phyloP scores from a whole-genome alignment of 2,113 vertebrate genomes.

The Gopherus flavomarginatus region DNA sequence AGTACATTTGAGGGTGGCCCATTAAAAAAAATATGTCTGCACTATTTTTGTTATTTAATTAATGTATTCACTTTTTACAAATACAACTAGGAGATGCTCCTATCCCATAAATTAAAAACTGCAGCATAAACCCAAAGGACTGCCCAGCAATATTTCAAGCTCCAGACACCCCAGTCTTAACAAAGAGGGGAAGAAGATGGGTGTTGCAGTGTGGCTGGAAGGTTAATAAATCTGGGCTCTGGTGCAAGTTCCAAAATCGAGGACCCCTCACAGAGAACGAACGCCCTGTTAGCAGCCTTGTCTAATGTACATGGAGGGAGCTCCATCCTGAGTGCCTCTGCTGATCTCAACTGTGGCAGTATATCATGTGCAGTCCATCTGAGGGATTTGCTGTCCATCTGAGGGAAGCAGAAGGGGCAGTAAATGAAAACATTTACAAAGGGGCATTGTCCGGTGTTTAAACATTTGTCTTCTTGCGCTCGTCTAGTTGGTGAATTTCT shows the following conservation, averaged over 20 bases:
- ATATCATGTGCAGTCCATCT: not conserved
- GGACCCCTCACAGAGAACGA: not conserved
- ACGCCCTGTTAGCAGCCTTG: not conserved
- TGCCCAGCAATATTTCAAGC: not conserved
- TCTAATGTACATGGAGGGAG: not conserved
- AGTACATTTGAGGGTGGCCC: not conserved
- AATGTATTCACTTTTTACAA: not conserved
- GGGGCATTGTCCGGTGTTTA: not conserved
- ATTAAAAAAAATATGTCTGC: not conserved
- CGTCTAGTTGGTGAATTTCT: conserved; percentile 19
- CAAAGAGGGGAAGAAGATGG: not conserved
- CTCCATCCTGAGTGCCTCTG: not conserved
- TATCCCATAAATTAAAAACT: not conserved
- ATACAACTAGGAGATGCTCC: not conserved
- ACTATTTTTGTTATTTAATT: not conserved
- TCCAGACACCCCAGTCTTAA: not conserved
- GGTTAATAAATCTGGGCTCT: not conserved
- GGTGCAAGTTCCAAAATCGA: not conserved
- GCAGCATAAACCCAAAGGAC: not conserved
- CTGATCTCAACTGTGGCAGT: not conserved
- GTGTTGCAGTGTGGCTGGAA: not conserved
- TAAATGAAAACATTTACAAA: not conserved
- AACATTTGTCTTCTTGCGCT: not conserved
- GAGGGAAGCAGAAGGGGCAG: not conserved
- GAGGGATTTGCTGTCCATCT: not conserved